A percentile compares a stretch with the other conserved stretches of the same genome.
Evolutionary conservation across 2,113 vertebrate genomes (phyloP).

Genomic region (Origma solitaria): DNA sequence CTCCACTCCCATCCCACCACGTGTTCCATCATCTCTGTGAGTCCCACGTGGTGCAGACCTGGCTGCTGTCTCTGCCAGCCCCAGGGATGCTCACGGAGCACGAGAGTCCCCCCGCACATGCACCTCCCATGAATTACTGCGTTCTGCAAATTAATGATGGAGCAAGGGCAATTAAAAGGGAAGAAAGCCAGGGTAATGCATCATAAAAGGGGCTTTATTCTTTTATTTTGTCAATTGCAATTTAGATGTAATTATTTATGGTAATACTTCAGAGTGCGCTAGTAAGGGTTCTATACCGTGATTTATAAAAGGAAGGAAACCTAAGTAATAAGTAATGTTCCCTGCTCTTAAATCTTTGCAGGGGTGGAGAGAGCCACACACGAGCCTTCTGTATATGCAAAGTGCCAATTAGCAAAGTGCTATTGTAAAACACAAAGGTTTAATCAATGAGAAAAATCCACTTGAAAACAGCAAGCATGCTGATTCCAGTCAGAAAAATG

Average conservation of each 20-base stretch:
- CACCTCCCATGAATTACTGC: not conserved
- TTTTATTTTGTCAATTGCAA: constrained; percentile 52
- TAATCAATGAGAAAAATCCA: constrained; percentile 55
- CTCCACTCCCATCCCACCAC: not conserved
- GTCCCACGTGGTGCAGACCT: not conserved
- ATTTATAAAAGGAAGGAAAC: constrained; percentile 54
- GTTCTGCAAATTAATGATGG: constrained; percentile 1
- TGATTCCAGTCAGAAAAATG: not conserved
- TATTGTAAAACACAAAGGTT: constrained; percentile 30
- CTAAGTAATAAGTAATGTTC: constrained; percentile 16
- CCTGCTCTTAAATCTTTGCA: constrained; percentile 44
- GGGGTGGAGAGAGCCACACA: not conserved
- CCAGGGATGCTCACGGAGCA: not conserved
- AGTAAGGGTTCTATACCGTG: not conserved
- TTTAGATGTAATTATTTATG: constrained; percentile 59
- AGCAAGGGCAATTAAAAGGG: constrained; percentile 27
- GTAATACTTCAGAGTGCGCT: constrained; percentile 28
- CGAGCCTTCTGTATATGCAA: constrained; percentile 19
- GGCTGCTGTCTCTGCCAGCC: not conserved
- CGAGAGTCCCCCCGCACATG: not conserved
- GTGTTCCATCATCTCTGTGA: rapidly evolving
- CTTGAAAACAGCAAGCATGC: constrained; percentile 7
- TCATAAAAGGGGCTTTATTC: constrained; percentile 39
- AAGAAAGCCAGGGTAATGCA: constrained; percentile 23
- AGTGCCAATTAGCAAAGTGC: constrained; percentile 52